Base-by-base conservation (phyloP, 92 coral and sea anemone species). In the Heteractis magnifica region DNA sequence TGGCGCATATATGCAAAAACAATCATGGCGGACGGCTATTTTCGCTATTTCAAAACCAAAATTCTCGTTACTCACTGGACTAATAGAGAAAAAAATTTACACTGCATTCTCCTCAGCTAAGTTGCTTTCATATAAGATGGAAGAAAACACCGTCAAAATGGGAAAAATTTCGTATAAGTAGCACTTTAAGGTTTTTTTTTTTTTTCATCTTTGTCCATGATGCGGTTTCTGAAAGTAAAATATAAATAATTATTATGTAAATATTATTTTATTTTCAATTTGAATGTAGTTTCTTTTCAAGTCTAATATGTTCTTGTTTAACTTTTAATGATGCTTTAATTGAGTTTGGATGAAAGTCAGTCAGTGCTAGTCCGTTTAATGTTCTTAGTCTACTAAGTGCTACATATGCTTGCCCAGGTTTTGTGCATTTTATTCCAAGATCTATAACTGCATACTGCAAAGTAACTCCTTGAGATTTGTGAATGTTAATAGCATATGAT, bases 341-440 rank as follows among this genome's bases (percentile, higher is more conserved):
- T 13, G 75, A 73, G 19, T 73, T 86, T 75, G 85, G 81, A 64
- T 77, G 81, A 49, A 81, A 87, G 52, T 74, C 86, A 23, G 81
- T 81, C 9, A 89, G 82, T 55, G 89, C 78, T 0, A 89, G 58
- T 7, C 87, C 92, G 15, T 77, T 14, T 41, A 89, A 58, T 51
- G 84, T 75, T 77, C 52, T 77, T 4, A 85, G 83, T 49, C 86
- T 81, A 49, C 92, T 89, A 4, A 85, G 77, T 8, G 87, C 89
- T 20, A 86, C 89, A 86, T 86, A 89, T 71, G 89, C 89, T 80
- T 77, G 79, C 49, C 92, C 92, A 49, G 87, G 83, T 68, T 89
- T 68, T 77, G 78, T 76, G 34, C 78, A 78, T 58, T 72, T 82
- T 5, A 62, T 10, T 18, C 87, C 83, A 19, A 83, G 58, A 72